phyloP scores from a whole-genome alignment of 2,888 invertebrate genomes.

The Argyresthia albistria region DNA sequence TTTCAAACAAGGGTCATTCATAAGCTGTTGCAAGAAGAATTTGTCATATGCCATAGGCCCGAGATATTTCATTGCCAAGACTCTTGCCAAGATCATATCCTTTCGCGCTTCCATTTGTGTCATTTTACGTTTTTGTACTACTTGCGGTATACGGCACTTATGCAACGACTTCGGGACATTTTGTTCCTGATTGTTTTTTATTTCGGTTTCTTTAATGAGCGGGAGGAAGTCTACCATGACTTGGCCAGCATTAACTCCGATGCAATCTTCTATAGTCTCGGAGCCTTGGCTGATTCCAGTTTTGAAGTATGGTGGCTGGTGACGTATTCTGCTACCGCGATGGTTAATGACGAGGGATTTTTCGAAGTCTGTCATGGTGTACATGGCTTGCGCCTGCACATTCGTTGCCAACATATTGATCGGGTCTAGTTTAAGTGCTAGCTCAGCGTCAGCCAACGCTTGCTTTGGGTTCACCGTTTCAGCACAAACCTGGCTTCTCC shows the following conservation, averaged over 20 bases:
- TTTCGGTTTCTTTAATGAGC: slow-evolving; percentile 46
- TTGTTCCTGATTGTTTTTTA: slow-evolving; percentile 24
- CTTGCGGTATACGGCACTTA: slow-evolving; percentile 47
- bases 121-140: slow-evolving; percentile 35
- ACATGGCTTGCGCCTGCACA: slow-evolving; percentile 59
- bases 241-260: slow-evolving; percentile 53
- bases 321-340: slow-evolving; percentile 40
- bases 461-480: slow-evolving; percentile 55
- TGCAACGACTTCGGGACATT: slow-evolving; percentile 33
- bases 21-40: slow-evolving; percentile 49
- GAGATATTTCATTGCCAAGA: slow-evolving; percentile 61
- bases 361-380: slow-evolving; percentile 61
- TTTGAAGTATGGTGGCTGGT: slow-evolving; percentile 54
- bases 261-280: slow-evolving; percentile 61
- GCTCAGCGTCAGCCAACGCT: slow-evolving; percentile 53
- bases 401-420: slow-evolving; percentile 53
- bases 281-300: slow-evolving; percentile 61
- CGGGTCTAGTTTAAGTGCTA: slow-evolving; percentile 52
- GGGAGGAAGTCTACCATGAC: slow-evolving; percentile 58
- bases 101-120: slow-evolving; percentile 58
- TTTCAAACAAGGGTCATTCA: slow-evolving; percentile 38
- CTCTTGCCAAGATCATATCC: slow-evolving; percentile 43
- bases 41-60: slow-evolving; percentile 65
- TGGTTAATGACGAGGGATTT: slow-evolving; percentile 58
- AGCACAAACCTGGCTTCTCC: slow-evolving; percentile 55